A percentile compares a stretch with the other conserved stretches of the same genome.
phyloP scores from a whole-genome alignment of 2,797 vertebrate species.

The Dicrostonyx torquatus region DNA sequence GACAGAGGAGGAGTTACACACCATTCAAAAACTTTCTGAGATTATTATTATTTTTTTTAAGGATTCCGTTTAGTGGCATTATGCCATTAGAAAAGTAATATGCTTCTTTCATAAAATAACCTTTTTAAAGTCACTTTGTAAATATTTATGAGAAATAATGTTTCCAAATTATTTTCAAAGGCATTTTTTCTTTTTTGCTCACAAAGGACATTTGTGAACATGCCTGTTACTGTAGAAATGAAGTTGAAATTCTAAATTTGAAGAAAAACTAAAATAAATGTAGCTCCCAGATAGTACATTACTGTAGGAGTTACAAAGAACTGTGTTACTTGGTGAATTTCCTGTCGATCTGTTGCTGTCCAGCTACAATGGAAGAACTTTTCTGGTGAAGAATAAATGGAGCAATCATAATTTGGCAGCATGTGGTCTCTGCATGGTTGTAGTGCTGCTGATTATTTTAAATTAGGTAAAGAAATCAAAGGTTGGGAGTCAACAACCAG shows the following conservation, averaged over 20 bases:
- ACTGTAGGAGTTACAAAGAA: slow-evolving; percentile 10
- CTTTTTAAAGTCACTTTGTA: slow-evolving; percentile 36
- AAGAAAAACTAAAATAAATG: slow-evolving; percentile 33
- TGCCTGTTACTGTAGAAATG: slow-evolving; percentile 46
- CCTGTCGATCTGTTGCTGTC: not conserved
- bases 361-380: slow-evolving; percentile 35
- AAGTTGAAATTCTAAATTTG: slow-evolving; percentile 44
- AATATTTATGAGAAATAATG: slow-evolving; percentile 50
- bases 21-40: slow-evolving; percentile 4
- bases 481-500: slow-evolving; percentile 69
- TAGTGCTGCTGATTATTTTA: slow-evolving; percentile 64
- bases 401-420: slow-evolving; percentile 26
- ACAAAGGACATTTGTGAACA: slow-evolving; percentile 42
- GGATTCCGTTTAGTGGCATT: slow-evolving; percentile 18
- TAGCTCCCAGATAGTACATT: not conserved
- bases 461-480: slow-evolving; percentile 68
- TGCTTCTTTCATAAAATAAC: slow-evolving; percentile 39
- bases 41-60: not conserved
- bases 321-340: not conserved
- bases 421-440: not conserved
- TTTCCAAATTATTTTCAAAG: not conserved
- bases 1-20: slow-evolving; percentile 31
- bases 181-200: not conserved
- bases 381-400: slow-evolving; percentile 24
- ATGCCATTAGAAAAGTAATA: slow-evolving; percentile 42